Evolutionary conservation across 1,140 invertebrate genomes (phyloP).

Genomic region (Drosophila mauritiana): DNA sequence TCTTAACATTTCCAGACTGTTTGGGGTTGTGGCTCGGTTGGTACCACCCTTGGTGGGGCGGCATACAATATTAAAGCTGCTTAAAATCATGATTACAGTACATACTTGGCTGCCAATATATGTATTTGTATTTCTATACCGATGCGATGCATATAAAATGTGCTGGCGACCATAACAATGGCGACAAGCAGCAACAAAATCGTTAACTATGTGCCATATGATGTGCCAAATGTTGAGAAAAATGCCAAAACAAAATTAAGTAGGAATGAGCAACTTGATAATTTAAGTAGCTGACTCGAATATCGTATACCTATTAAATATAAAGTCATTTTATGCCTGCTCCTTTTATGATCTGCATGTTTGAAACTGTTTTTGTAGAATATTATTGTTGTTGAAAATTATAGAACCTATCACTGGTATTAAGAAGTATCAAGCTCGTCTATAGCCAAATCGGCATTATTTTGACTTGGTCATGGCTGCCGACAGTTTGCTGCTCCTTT

Average conservation of each 20-base stretch:
- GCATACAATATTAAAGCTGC: conserved; percentile 68
- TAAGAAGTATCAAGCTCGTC: conserved; percentile 5
- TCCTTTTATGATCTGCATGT: no score
- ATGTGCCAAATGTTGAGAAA: conserved; percentile 68
- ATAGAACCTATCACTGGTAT: neutral
- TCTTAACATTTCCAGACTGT: conserved; percentile 41
- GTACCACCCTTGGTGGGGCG: neutral
- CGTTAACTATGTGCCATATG: conserved; percentile 62
- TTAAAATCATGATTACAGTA: conserved; percentile 75
- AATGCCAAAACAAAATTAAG: conserved; percentile 46
- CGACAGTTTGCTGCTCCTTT: conserved; percentile 22
- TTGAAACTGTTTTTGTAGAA: no score
- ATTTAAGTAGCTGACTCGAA: conserved; percentile 4
- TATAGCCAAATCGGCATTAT: neutral
- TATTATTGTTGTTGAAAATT: no score
- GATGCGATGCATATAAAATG: conserved; percentile 17
- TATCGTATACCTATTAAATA: neutral
- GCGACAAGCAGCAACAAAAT: conserved; percentile 28
- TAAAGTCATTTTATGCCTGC: no score
- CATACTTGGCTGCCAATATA: conserved; percentile 52
- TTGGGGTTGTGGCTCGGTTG: neutral
- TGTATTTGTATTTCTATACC: conserved; percentile 26
- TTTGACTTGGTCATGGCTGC: conserved; percentile 30
- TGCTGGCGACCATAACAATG: conserved; percentile 51
- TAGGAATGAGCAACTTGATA: conserved; percentile 12